Conservation (phyloP, 2,888 invertebrate genomes). For the Protonemura montana region DNA sequence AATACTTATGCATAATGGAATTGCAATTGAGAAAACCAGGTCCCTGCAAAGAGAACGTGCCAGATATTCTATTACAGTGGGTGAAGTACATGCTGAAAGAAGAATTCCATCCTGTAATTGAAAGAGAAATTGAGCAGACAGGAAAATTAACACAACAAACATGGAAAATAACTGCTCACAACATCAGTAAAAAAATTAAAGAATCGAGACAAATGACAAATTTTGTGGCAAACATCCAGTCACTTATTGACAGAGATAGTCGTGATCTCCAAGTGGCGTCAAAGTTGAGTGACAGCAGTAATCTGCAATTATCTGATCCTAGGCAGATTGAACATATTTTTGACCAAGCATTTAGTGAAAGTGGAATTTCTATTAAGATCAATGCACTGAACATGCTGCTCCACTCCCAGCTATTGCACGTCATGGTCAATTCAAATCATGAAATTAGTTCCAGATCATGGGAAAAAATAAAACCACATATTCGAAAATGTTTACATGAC, state of each 20-base stretch:
- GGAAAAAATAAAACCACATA: conserved; percentile 36
- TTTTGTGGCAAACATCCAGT: conserved; percentile 24
- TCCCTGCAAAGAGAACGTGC: not conserved
- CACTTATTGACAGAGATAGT: not conserved
- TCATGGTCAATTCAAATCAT: not conserved
- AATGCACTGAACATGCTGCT: conserved; percentile 38
- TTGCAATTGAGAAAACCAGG: not conserved
- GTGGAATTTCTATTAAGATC: not conserved
- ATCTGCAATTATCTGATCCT: conserved; percentile 17
- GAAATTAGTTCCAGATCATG: conserved; percentile 23
- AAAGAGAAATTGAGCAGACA: conserved; percentile 29
- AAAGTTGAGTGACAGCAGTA: conserved; percentile 2
- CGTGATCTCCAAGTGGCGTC: not conserved
- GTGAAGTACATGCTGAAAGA: conserved; percentile 29
- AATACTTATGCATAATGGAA: not conserved
- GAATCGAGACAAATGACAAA: conserved; percentile 39
- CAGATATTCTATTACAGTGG: conserved; percentile 14
- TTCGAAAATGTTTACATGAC: conserved; percentile 28
- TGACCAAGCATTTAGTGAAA: conserved; percentile 30
- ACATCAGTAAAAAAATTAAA: conserved; percentile 43
- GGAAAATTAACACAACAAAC: conserved; percentile 44
- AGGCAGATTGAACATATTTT: conserved; percentile 24
- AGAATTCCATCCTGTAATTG: conserved; percentile 36
- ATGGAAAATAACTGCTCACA: conserved; percentile 48
- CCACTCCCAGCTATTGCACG: conserved; percentile 33